Base-by-base conservation (phyloP, 2,888 invertebrate genomes). In the Cistogaster globosa region DNA sequence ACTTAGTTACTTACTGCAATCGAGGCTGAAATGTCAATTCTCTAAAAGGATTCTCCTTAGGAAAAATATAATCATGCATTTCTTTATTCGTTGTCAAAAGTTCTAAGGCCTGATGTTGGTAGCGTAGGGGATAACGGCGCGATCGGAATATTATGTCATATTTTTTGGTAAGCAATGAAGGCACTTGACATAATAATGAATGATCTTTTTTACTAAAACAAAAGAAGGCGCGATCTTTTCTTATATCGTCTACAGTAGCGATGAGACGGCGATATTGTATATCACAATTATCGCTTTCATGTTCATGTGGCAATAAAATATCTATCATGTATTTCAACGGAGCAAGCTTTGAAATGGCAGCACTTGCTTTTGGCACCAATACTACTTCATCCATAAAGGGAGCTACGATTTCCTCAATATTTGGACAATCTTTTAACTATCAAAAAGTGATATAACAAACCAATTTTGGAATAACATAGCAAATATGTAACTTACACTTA, bases 21-120 rank as follows among this genome's bases (percentile, higher is more conserved):
- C 63, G 14, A 0, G 68, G 58, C 20, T 45, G 63, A 32, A 55
- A 62, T 12, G 62, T 20, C 16, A 78, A 20, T 2, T 84, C 48
- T 20, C 69, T 79, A 18, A 57, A 11, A 9, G 71, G 75, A 67
- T 84, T 83, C 4, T 3, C 11, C 8, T 51, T 38, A 0, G 91
- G 92, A 86, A 88, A 90, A 16, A 91, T 83, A 85, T 89, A 91
- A 9, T 86, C 71, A 11, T 88, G 90, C 32, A 88, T 9, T 0
- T 72, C 5, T 5, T 65, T 51, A 57, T 60, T 83, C 7, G 76
- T 63, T 22, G 81, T 58, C 12, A 91, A 78, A n/a, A 89, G n/a
- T 1, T 89, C 71, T 48, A 91, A 42, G 0, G 92, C 92, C 36
- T 89, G 87, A 67, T 88, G 87, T 87, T 90, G 91, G 48, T 87